These are phyloP conservation scores for Microcebus tavaratra DNA, from an alignment of 2,113 vertebrate genomes.

Conservation along the genomic window DNA sequence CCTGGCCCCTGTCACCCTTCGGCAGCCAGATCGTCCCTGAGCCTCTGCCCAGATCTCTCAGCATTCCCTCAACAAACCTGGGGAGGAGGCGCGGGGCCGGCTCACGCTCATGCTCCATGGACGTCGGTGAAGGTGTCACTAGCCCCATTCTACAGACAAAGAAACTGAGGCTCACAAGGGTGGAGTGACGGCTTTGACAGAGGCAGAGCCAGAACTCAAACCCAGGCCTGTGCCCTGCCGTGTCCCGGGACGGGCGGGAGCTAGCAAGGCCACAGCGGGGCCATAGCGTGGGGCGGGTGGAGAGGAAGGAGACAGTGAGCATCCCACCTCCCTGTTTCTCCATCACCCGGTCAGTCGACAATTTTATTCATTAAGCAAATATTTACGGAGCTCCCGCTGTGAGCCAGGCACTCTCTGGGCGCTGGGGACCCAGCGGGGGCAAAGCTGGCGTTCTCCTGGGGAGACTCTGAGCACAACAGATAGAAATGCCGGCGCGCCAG, in stretches of 20 bases:
- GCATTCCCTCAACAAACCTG: background rate
- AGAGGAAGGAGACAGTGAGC: background rate
- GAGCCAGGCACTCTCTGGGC: background rate
- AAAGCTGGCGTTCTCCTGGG: background rate
- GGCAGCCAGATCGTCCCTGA: background rate
- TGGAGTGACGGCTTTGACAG: background rate
- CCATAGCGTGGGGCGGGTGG: background rate
- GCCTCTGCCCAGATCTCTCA: background rate
- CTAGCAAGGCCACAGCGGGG: background rate
- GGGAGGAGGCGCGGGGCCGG: too few species aligned
- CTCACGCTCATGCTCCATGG: accelerated
- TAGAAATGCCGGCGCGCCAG: accelerated
- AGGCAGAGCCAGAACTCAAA: background rate
- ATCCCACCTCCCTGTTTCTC: background rate
- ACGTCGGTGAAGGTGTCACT: too few species aligned
- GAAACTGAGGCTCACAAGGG: background rate
- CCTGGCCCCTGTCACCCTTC: too few species aligned
- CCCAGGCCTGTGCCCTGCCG: background rate
- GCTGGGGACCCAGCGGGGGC: background rate
- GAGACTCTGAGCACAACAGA: background rate
- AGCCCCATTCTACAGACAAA: background rate
- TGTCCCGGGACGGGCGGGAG: too few species aligned
- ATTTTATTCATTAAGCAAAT: background rate
- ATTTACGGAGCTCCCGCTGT: background rate
- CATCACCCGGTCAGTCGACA: background rate